Evolutionary conservation across 2,797 vertebrate species (phyloP).

Genomic region (Forpus xanthops): DNA sequence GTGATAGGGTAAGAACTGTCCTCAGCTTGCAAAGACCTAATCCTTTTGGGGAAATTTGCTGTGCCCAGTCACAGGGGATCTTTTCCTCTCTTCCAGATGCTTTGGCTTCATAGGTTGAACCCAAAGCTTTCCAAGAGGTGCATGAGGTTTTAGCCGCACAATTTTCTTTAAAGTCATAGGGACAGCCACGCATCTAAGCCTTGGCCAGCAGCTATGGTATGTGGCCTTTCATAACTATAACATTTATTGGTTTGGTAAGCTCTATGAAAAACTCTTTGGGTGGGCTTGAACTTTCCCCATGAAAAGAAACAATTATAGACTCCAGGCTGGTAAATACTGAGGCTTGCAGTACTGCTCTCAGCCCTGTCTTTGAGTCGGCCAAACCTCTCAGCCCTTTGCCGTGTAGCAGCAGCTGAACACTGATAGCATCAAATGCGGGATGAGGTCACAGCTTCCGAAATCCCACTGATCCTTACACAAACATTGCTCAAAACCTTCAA

Average conservation of each 20-base stretch:
- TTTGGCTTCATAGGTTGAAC: background rate
- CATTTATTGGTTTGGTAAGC: slow-evolving; percentile 8
- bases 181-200: background rate
- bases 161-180: slow-evolving; percentile 6
- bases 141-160: background rate
- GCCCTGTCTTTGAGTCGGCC: background rate
- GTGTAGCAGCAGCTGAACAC: background rate
- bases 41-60: background rate
- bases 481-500: slow-evolving; percentile 43
- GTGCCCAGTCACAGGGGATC: background rate
- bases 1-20: background rate
- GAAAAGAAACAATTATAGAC: slow-evolving; percentile 8
- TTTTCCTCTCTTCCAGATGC: background rate
- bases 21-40: background rate
- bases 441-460: slow-evolving; percentile 68
- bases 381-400: background rate
- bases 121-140: slow-evolving; percentile 4
- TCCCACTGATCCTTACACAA: slow-evolving; percentile 69
- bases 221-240: background rate
- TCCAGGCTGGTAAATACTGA: slow-evolving; percentile 35
- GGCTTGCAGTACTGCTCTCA: background rate
- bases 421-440: background rate
- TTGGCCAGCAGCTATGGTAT: background rate
- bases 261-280: slow-evolving; percentile 1
- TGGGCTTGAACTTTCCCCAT: slow-evolving; percentile 50